Evolutionary conservation across 2,797 vertebrate genomes (phyloP), one percentile per base, ranked within the genome.

Genomic region (Hydrolagus colliei): DNA sequence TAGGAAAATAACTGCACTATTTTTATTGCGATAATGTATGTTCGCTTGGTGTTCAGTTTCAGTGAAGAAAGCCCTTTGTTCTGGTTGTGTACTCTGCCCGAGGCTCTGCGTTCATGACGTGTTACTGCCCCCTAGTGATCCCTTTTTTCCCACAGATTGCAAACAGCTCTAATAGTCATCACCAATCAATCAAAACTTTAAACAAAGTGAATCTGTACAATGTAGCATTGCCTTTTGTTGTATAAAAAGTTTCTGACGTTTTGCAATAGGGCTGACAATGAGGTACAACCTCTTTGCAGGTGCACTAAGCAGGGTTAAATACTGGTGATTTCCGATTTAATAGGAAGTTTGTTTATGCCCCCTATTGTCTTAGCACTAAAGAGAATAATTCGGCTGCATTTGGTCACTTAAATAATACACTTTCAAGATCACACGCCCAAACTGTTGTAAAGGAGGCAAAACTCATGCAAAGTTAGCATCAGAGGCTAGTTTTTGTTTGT

Each of bases 91-190:
- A 88, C 92, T 90, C 92, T 92, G 79, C 79, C 79, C 71, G 90
- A 71, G 79, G 94, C 89, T 88, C 90, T 94, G 88, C 88, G 94
- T 96, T 91, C 94, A 92, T 96, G 96, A 97, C 96, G 98, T 97
- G 96, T 96, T 99, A 97, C 96, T 99, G 97, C 95, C 97, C 97
- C 96, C 98, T 99, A 97, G 97, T 97, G 97, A 71, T 84, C 96
- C 85, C 86, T 87, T 87, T 63, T 0, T 32, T 52, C 41, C 41
- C 41, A 52, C 41, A 52, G 41, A 84, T 68, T 68, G 14, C 27
- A 71, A 72, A 35, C 80, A 73, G n/a, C 84, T 32, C 71, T 10
- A 52, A 84, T 68, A 62, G 16, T 16, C 61, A 9, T 18, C 41
- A 67, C 22, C 73, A 71, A 77, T 75, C 86, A 74, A 62, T 86